These are phyloP conservation scores for Mastigias papua DNA, from an alignment of 30 jellyfish, hydroid and myxozoan species.

Conservation along the genomic window DNA sequence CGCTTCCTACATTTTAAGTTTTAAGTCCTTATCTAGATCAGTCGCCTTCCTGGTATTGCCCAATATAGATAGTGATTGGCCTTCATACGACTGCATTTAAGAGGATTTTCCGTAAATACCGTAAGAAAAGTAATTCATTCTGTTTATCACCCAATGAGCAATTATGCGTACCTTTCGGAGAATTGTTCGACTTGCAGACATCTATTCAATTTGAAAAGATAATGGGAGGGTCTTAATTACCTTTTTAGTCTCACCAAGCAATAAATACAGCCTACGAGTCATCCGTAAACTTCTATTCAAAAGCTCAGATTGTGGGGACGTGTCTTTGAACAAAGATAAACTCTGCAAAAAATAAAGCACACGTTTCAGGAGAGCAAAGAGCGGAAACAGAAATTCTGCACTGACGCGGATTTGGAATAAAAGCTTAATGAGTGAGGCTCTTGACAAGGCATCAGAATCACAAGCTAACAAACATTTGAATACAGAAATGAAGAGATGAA, in stretches of 20 bases:
- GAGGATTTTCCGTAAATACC: background rate
- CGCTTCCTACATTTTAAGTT: too few species aligned
- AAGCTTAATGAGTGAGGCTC: too few species aligned
- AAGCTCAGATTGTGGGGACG: constrained; percentile 16
- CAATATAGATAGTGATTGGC: background rate
- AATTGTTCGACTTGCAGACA: background rate
- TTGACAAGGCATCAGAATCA: too few species aligned
- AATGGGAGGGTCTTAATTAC: background rate
- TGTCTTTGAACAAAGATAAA: background rate
- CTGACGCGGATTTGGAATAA: too few species aligned
- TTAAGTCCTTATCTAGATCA: background rate
- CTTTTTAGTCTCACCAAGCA: constrained; percentile 37
- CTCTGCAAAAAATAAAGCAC: background rate
- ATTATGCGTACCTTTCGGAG: background rate
- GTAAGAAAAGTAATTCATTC: background rate
- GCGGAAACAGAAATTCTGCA: too few species aligned
- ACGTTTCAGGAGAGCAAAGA: too few species aligned
- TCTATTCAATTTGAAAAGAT: background rate
- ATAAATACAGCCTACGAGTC: constrained; percentile 4
- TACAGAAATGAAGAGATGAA: too few species aligned
- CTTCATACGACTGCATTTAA: background rate
- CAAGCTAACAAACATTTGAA: too few species aligned
- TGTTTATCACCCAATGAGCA: background rate
- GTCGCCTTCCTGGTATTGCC: background rate
- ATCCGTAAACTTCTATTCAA: background rate